A percentile compares a stretch with the other conserved stretches of the same genome.
These are phyloP conservation scores for Xestia xanthographa DNA, from an alignment of 2,888 invertebrate genomes.

Conservation along the genomic window DNA sequence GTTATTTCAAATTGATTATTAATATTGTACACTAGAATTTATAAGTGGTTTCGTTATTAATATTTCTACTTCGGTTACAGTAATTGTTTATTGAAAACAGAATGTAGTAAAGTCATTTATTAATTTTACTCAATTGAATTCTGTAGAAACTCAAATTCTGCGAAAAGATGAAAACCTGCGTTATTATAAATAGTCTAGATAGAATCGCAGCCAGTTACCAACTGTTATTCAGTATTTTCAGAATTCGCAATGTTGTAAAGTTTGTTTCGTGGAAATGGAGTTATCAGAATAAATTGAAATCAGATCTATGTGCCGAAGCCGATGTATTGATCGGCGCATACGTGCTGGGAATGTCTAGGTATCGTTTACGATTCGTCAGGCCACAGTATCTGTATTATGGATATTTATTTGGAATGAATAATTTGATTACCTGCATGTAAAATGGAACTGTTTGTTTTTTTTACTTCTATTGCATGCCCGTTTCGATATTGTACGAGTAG, in stretches of 20 bases:
- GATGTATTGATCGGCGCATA: slow-evolving; percentile 27
- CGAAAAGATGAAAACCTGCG: neutral
- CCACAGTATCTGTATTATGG: neutral
- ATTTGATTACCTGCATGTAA: neutral
- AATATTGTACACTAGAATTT: neutral
- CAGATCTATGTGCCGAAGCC: neutral
- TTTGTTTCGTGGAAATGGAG: neutral
- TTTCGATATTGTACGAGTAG: neutral
- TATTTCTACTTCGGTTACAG: neutral
- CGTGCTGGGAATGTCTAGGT: slow-evolving; percentile 21
- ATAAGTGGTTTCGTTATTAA: slow-evolving; percentile 13
- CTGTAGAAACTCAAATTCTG: neutral
- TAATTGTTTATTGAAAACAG: slow-evolving; percentile 18
- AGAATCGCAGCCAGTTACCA: neutral
- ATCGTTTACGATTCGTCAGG: neutral
- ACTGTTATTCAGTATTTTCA: neutral
- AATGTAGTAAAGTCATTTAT: neutral
- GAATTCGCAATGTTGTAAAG: neutral
- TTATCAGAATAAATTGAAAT: slow-evolving; percentile 18
- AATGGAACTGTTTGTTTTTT: neutral
- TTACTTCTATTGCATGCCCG: neutral
- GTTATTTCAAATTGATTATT: neutral
- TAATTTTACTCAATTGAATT: neutral
- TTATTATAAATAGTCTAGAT: neutral
- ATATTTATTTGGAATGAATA: slow-evolving; percentile 2